phyloP scores from a whole-genome alignment of 2,888 invertebrate genomes.

The Pasiphila rectangulata region DNA sequence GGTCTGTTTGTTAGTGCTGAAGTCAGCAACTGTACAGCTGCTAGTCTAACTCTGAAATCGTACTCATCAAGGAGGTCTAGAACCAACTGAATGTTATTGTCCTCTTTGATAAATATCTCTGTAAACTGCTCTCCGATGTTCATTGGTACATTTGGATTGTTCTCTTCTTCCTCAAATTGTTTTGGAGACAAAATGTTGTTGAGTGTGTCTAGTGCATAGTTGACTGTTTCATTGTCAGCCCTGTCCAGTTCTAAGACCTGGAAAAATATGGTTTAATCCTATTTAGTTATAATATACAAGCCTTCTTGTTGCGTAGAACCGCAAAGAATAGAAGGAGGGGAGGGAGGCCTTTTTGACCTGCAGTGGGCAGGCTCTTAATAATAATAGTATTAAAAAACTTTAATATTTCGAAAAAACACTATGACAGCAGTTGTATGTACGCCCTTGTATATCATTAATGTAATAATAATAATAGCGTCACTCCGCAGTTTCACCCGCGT shows the following conservation, averaged over 20 bases:
- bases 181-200: slow-evolving; percentile 93
- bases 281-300: no score
- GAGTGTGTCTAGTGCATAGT: slow-evolving; percentile 94
- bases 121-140: slow-evolving; percentile 96
- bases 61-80: slow-evolving; percentile 95
- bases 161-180: slow-evolving; percentile 90
- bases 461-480: no score
- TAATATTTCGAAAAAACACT: no score
- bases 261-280: slow-evolving; percentile 28
- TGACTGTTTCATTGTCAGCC: slow-evolving; percentile 94
- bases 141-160: slow-evolving; percentile 82
- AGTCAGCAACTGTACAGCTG: slow-evolving; percentile 93
- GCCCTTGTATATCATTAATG: no score
- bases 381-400: no score
- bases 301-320: no score
- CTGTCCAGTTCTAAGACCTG: slow-evolving; percentile 93
- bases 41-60: slow-evolving; percentile 95
- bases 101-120: slow-evolving; percentile 96
- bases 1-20: slow-evolving; percentile 92
- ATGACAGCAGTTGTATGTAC: no score
- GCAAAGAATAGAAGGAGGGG: no score
- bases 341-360: no score
- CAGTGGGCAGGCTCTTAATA: no score
- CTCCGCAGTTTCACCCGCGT: no score
- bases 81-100: slow-evolving; percentile 90